phyloP scores from a whole-genome alignment of 1,140 invertebrate genomes.

The Achatina immaculata region DNA sequence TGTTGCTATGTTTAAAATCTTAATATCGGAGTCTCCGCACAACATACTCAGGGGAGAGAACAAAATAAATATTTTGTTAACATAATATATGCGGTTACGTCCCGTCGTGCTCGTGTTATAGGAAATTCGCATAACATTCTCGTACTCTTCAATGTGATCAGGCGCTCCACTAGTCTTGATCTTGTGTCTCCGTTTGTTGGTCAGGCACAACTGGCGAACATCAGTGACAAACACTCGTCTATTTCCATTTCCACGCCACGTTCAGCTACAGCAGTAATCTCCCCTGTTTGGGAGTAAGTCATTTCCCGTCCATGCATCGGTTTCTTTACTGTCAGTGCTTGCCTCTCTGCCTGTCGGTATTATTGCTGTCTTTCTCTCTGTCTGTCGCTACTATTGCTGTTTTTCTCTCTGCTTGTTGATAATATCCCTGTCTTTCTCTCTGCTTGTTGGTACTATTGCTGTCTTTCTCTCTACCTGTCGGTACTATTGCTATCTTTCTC shows the following conservation, averaged over 20 bases:
- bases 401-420: no score
- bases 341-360: neutral
- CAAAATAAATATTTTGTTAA: no score
- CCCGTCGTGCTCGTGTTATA: no score
- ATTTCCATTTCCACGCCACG: slow-evolving; percentile 22
- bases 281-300: slow-evolving; percentile 31
- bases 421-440: neutral
- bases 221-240: slow-evolving; percentile 32
- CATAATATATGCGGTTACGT: no score
- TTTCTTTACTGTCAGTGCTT: no score
- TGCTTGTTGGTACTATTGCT: neutral
- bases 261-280: slow-evolving; percentile 36
- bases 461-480: neutral
- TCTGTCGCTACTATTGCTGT: neutral
- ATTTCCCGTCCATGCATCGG: no score
- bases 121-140: no score
- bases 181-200: slow-evolving; percentile 33
- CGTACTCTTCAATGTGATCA: no score
- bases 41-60: no score
- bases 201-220: neutral
- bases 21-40: no score
- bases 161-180: slow-evolving; percentile 13
- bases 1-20: no score
- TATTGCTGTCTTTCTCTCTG: neutral
- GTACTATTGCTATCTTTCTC: slow-evolving; percentile 16